phyloP scores from a whole-genome alignment of 2,113 vertebrate species.

The Erythrocercus mccallii region DNA sequence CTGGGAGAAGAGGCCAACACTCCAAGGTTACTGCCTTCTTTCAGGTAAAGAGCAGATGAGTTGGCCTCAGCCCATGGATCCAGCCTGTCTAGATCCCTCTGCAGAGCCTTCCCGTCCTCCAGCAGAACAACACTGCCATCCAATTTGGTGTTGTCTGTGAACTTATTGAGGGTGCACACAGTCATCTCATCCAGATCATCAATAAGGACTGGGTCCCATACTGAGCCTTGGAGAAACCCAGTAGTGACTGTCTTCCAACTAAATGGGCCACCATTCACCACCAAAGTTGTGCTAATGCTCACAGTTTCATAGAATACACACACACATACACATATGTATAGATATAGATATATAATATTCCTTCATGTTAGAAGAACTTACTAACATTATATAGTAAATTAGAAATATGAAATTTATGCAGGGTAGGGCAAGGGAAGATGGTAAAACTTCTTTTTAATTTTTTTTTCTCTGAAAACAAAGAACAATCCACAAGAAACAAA shows the following conservation, averaged over 20 bases:
- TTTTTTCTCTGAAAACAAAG: neutral
- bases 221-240: neutral
- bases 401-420: neutral
- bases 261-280: neutral
- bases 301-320: neutral
- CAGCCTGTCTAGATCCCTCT: neutral
- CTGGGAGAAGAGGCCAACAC: neutral
- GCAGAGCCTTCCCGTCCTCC: neutral
- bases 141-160: neutral
- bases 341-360: neutral
- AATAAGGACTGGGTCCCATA: neutral
- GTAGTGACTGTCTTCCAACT: neutral
- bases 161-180: neutral
- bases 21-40: neutral
- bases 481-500: neutral
- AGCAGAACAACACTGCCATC: too few species aligned
- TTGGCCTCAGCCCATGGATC: neutral
- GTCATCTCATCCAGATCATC: neutral
- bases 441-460: fast-evolving
- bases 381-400: neutral
- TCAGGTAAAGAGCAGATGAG: neutral
- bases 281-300: neutral
- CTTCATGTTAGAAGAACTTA: neutral
- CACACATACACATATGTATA: fast-evolving
- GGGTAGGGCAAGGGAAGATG: neutral